Base-by-base conservation (phyloP, 2,797 vertebrate species). In the Sciaenops ocellatus region DNA sequence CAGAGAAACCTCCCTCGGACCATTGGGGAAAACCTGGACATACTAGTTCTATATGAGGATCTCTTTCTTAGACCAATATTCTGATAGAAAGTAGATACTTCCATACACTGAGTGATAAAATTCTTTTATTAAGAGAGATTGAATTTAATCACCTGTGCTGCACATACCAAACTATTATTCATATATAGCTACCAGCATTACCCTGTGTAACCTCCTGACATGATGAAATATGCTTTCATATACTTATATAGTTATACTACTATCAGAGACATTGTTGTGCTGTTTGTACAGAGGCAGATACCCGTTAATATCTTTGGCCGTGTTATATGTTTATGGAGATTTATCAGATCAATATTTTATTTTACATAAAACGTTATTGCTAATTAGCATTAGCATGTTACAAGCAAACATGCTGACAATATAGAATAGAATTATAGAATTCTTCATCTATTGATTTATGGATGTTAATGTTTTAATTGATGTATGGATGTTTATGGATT, bases 1-100 rank as follows among this genome's bases (percentile, higher is more conserved):
- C 24, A 26, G 56, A 56, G 38, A 84, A 83, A 69, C 73, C 48
- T 55, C 54, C 56, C 62, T 41, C 22, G 6, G 51, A 77, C 54
- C 62, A 57, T 0, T 34, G 18, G 28, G 62, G 59, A 44, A 72
- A 68, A 57, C 51, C 4, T 15, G 34, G 18, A 38, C 63, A 51
- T 38, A 51, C 46, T 55, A 41, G 16, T 24, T 76, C 56, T 66
- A 24, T 38, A 38, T 71, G 30, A 57, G 17, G 17, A 74, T 59
- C 13, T 69, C 42, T 71, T 56, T 2, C 26, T 44, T 46, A 55
- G 17, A 59, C 22, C 15, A 3, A 30, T n/a, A 60, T 63, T 64
- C 10, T 69, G 15, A 38, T 24, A 48, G 24, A 63, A 57, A 28
- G 17, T 1, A 11, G 34, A 30, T 34, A 2, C 8, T 9, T 34